phyloP scores from a whole-genome alignment of 2,797 vertebrate genomes.

The Paramormyrops hopkinsi region DNA sequence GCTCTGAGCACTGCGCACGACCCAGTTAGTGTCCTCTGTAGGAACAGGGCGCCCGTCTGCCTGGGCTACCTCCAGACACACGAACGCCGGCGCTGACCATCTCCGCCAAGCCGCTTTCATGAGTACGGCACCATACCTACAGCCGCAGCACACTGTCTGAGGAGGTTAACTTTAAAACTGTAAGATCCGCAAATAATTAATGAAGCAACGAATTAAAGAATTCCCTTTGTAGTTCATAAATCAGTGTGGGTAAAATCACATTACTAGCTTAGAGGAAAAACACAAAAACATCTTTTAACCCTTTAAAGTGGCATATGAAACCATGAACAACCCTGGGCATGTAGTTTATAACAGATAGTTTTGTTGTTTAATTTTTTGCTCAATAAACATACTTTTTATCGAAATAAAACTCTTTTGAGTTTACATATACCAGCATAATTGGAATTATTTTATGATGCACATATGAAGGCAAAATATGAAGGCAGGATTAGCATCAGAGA shows the following conservation, averaged over 20 bases:
- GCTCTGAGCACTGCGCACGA: neutral
- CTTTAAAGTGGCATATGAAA: neutral
- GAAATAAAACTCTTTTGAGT: neutral
- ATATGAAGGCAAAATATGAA: neutral
- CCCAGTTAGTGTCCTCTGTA: neutral
- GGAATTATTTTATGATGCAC: neutral
- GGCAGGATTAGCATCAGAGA: neutral
- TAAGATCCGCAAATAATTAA: neutral
- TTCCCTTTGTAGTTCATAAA: neutral
- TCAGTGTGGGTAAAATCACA: neutral
- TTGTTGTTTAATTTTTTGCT: neutral
- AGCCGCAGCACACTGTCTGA: neutral
- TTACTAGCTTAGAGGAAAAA: neutral
- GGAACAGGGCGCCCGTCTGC: neutral
- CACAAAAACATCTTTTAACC: neutral
- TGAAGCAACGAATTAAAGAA: neutral
- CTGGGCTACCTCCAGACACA: neutral
- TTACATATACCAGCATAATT: neutral
- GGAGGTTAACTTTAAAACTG: neutral
- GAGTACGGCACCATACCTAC: neutral
- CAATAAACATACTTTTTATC: neutral
- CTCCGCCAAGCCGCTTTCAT: neutral
- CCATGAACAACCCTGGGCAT: neutral
- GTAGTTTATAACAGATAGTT: neutral
- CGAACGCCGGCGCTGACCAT: neutral